phyloP scores from a whole-genome alignment of 2,888 invertebrate genomes.

The Hypena proboscidalis region DNA sequence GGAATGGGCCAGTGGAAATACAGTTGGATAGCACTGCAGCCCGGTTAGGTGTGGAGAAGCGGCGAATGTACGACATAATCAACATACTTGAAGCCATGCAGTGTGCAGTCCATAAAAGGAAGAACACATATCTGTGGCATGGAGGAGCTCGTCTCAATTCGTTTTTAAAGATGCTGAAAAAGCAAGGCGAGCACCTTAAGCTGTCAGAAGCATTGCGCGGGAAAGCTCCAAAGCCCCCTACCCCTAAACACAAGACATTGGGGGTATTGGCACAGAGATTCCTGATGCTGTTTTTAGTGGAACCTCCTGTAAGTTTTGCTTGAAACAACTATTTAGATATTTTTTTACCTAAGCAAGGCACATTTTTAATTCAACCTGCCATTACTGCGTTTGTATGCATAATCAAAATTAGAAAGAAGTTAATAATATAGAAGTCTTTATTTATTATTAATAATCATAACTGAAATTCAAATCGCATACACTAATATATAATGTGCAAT shows the following conservation, averaged over 20 bases:
- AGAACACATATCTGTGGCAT: conserved; percentile 89
- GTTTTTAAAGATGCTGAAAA: conserved; percentile 87
- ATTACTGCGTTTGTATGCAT: too few relatives aligned
- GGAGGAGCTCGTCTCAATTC: conserved; percentile 86
- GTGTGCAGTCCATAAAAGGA: conserved; percentile 87
- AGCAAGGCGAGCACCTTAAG: conserved; percentile 82
- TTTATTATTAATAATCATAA: background rate
- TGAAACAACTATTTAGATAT: too few relatives aligned
- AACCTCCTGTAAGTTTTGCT: conserved; percentile 83
- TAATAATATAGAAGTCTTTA: background rate
- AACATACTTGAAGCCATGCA: conserved; percentile 90
- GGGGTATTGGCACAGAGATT: conserved; percentile 89
- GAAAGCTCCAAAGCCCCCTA: conserved; percentile 74
- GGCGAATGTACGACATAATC: conserved; percentile 90
- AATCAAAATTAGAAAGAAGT: too few relatives aligned
- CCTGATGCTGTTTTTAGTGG: conserved; percentile 89
- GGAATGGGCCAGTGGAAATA: conserved; percentile 82
- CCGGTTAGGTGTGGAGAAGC: conserved; percentile 87
- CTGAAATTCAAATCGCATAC: too few relatives aligned
- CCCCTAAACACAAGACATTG: conserved; percentile 87
- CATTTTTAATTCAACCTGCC: too few relatives aligned
- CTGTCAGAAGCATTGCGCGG: conserved; percentile 82
- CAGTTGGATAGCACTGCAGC: conserved; percentile 87
- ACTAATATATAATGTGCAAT: too few relatives aligned
- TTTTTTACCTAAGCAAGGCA: too few relatives aligned